phyloP scores from a whole-genome alignment of 2,113 vertebrate genomes.

The Ibidorhyncha struthersii region DNA sequence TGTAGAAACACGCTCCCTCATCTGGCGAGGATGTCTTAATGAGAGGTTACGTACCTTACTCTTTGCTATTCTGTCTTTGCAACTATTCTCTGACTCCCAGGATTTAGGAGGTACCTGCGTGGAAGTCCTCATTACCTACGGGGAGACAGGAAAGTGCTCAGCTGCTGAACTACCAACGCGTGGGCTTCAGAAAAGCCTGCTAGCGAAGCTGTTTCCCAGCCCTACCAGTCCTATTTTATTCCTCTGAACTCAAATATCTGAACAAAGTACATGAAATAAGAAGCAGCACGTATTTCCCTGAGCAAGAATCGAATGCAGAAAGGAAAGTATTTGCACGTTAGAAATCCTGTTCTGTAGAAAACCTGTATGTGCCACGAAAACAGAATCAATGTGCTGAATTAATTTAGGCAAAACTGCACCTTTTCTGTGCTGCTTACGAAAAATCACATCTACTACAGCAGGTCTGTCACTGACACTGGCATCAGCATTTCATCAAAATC shows the following conservation, averaged over 20 bases:
- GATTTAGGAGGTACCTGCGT: neutral
- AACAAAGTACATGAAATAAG: neutral
- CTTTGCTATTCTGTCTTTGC: neutral
- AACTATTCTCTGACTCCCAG: neutral
- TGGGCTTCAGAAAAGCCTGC: neutral
- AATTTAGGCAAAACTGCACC: neutral
- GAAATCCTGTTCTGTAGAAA: neutral
- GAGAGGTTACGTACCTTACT: neutral
- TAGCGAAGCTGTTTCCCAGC: neutral
- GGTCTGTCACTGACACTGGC: neutral
- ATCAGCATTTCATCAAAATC: neutral
- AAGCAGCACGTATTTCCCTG: neutral
- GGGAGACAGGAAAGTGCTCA: neutral
- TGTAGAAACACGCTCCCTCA: neutral
- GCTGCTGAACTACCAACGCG: neutral
- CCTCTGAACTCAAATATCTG: neutral
- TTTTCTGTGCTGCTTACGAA: neutral
- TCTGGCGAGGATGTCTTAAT: neutral
- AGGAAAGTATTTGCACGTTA: neutral
- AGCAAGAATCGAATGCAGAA: neutral
- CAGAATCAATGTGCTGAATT: neutral
- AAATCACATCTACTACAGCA: neutral
- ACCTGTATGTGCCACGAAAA: neutral
- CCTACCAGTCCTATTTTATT: neutral
- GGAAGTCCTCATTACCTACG: neutral